Evolutionary conservation across 2,888 invertebrate genomes (phyloP), one percentile per base, ranked within the genome.

Genomic region (Geotrupes spiniger): DNA sequence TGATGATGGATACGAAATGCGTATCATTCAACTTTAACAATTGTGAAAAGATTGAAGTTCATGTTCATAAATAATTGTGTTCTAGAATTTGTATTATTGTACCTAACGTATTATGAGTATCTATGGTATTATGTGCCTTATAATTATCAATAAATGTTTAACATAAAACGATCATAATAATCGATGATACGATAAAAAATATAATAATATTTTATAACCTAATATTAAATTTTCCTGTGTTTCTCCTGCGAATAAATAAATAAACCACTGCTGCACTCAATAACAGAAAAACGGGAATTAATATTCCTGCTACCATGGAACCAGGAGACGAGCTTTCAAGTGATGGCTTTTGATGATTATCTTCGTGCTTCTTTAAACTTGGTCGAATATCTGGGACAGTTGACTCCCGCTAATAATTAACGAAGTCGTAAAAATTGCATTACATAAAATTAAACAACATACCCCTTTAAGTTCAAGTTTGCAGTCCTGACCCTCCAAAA

Each of bases 401-500:
- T 9, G 17, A 17, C 5, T 12, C 21, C 21, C 21, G 28, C 42
- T 42, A 12, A 14, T 12, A 33, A 33, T 14, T 14, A 33, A 33
- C 2, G 28, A 28, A 28, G 2, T 28, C 2, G 11, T 28, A 28
- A 28, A 28, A 10, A 28, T 10, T 2, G 12, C 10, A 4, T 11
- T 29, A 5, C 4, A 4, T 10, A 29, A 29, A 4, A 28, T 11
- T 1, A 11, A 1, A 28, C 2, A 4, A 14, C 33, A 12, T 33
- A 33, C 33, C 33, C 12, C 14, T 14, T 33, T 14, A 33, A 15
- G 28, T 2, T 33, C 33, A 33, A 15, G 28, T 2, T 63, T 55
- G 55, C 79, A 78, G 21, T 46, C 49, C 10, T 66, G 64, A 8
- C 63, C 59, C 42, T 72, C 69, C 12, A 59, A 54, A 1, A 76